Evolutionary conservation across 2,113 vertebrate species (phyloP), one percentile per base, ranked within the genome.

Genomic region (Carassius carassius): DNA sequence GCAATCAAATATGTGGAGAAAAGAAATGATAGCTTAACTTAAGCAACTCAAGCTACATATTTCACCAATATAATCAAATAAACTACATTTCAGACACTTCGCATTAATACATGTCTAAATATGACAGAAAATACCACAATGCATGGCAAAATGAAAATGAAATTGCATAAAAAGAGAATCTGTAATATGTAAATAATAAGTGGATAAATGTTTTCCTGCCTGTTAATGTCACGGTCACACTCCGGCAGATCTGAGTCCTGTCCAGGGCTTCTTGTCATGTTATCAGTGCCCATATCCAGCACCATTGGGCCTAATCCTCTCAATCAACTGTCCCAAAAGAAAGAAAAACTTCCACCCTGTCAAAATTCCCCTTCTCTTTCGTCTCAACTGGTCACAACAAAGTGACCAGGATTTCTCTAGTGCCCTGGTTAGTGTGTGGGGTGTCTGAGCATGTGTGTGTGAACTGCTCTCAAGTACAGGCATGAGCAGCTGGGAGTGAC

Each of bases 151-250:
- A n/a, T 60, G 3, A 2, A 44, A 29, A 47, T 56, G 17, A 6
- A 56, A 56, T 56, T 7, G 14, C 51, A n/a, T 60, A 3, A 10
- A 47, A 32, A 47, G 6, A 49, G 47, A 75, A 47, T 47, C 44
- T 63, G 77, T n/a, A 25, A 44, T 63, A 47, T 13, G 13, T n/a
- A 60, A n/a, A 60, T 37, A 5, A n/a, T 29, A 51, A 51, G 11
- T 19, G 19, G 6, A 81, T 14, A 67, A 14, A 54, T 35, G 2
- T 93, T 89, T 85, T 94, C 97, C 96, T 99, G 98, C 98, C 98
- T 99, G 95, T 94, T 96, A 92, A 97, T 92, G 94, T 98, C 97
- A 90, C 98, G 99, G 94, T 99, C 95, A 90, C 98, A 99, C 25
- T 98, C 96, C 44, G 97, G 98, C 91, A 99, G 96, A 78, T 96